Evolutionary conservation across 1,140 invertebrate genomes (phyloP).

Genomic region (Drosophila lowei): DNA sequence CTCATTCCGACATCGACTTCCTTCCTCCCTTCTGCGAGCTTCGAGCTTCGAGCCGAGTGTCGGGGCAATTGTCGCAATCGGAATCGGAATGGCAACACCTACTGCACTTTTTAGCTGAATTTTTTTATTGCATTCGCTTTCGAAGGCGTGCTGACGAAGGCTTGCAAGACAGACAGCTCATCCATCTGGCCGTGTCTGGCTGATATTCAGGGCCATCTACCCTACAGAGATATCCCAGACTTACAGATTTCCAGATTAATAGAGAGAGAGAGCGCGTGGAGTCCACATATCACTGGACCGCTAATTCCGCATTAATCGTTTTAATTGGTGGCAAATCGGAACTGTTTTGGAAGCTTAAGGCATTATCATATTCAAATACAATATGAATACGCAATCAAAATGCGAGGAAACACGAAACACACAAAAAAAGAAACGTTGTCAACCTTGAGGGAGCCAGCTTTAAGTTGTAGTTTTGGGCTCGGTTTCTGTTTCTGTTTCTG

Average conservation of each 20-base stretch:
- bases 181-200: slow-evolving; percentile 20
- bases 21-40: slow-evolving; percentile 44
- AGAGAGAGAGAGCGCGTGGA: not conserved
- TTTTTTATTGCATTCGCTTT: slow-evolving; percentile 52
- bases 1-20: slow-evolving; percentile 71
- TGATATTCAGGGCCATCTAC: slow-evolving; percentile 42
- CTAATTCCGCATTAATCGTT: slow-evolving; percentile 69
- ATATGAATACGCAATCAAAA: slow-evolving; percentile 43
- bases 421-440: slow-evolving; percentile 43
- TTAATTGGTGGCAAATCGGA: slow-evolving; percentile 58
- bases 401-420: slow-evolving; percentile 11
- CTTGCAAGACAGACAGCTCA: slow-evolving; percentile 13
- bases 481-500: slow-evolving; percentile 24
- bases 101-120: slow-evolving; percentile 36
- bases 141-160: slow-evolving; percentile 44
- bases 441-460: slow-evolving; percentile 58
- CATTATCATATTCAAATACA: slow-evolving; percentile 50
- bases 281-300: slow-evolving; percentile 61
- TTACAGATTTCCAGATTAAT: not conserved
- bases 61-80: slow-evolving; percentile 38
- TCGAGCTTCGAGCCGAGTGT: slow-evolving; percentile 3
- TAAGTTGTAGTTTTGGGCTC: slow-evolving; percentile 18
- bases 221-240: not conserved
- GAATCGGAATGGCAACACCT: slow-evolving; percentile 50
- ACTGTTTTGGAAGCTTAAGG: slow-evolving; percentile 43